Conservation (phyloP, 2,797 vertebrate species). For the Botia almorhae region DNA sequence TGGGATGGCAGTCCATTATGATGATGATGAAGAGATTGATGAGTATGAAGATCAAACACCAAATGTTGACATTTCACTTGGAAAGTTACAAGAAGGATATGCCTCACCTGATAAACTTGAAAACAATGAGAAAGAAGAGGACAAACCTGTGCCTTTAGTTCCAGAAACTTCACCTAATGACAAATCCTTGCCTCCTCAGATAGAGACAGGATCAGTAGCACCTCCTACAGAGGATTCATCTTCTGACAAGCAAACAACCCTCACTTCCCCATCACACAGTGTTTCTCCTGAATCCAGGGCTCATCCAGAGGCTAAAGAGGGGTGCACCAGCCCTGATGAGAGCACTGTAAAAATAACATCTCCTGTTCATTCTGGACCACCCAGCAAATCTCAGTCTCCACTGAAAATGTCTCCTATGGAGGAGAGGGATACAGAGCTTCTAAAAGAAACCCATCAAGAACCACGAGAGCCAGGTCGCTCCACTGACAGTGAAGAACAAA, state of each 20-base stretch:
- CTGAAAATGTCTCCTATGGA: constrained; percentile 90
- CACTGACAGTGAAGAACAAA: constrained; percentile 59
- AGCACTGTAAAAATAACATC: constrained; percentile 97
- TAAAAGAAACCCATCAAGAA: constrained; percentile 61
- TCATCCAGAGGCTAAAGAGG: constrained; percentile 87
- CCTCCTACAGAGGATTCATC: constrained; percentile 62
- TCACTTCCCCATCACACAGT: constrained; percentile 37
- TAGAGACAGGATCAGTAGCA: constrained; percentile 57
- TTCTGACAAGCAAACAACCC: constrained; percentile 67
- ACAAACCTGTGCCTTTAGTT: constrained; percentile 61
- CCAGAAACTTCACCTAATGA: constrained; percentile 55
- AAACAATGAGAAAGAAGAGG: constrained; percentile 60
- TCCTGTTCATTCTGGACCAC: constrained; percentile 89
- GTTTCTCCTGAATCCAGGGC: constrained; percentile 73
- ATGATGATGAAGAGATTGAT: constrained; percentile 76
- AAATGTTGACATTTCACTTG: constrained; percentile 82
- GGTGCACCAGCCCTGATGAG: constrained; percentile 93
- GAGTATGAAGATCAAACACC: constrained; percentile 84
- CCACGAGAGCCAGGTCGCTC: constrained; percentile 50
- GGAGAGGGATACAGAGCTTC: constrained; percentile 79
- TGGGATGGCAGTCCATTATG: constrained; percentile 65
- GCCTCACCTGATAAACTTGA: constrained; percentile 69
- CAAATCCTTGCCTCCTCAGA: constrained; percentile 60
- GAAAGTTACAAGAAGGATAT: constrained; percentile 82
- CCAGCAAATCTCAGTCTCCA: constrained; percentile 90